Evolutionary conservation across 2,797 vertebrate species (phyloP), one percentile per base, ranked within the genome.

Genomic region (Myotis daubentonii): DNA sequence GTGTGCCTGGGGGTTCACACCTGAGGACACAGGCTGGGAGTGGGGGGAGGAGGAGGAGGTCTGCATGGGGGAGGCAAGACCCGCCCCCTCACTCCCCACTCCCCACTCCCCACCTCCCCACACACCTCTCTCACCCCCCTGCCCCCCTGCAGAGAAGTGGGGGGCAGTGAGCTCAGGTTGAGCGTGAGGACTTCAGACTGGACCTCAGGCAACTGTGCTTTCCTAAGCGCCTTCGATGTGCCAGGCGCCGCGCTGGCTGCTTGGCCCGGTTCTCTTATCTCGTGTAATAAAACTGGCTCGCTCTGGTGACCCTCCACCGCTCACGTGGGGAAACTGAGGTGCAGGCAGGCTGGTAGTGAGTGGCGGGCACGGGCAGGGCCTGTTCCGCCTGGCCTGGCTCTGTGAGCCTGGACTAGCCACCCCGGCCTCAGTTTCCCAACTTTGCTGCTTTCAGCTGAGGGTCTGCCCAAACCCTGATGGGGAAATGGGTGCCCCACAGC

Each of bases 271-370:
- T 62, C 44, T 74, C 95, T 96, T 94, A 96, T 96, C 96, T 81
- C n/a, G 0, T 15, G 0, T 22, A 62, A 94, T 95, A 96, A 96
- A 97, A 53, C 22, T 17, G 87, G 90, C 75, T 89, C 91, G 23
- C 49, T 19, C 0, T 6, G 7, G 0, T 85, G 19, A 33, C 13
- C 60, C n/a, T 83, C 28, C 10, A 3, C 57, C 16, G 53, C 38
- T 20, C 41, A 1, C 3, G 4, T 3, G 55, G 84, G 78, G 87
- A 93, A 94, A 85, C 84, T 36, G 91, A 95, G 93, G 89, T 3
- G 55, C n/a, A 4, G 33, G 25, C 23, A 17, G 12, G 15, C 25
- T 71, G 51, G 38, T 16, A 0, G 17, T 1, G 47, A 57, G 20
- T 13, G 13, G 51, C 88, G 74, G 47, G 11, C 68, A 30, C 16